Percentiles rank a stretch among this genome's conserved stretches.
phyloP scores from a whole-genome alignment of 2,113 vertebrate species.

The Promerops cafer region DNA sequence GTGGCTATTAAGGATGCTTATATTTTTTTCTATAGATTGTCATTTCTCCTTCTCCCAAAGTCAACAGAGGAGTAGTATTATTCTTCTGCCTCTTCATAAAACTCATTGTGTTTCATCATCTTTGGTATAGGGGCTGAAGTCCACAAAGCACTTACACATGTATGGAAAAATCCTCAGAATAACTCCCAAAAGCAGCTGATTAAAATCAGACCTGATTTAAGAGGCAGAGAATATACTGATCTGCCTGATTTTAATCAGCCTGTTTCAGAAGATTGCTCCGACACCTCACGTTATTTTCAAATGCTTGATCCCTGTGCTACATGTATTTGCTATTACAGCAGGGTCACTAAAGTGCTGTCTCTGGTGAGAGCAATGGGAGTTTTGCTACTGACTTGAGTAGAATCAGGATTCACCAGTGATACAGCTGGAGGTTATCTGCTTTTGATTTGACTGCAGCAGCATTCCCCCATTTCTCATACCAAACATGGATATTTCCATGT shows the following conservation, averaged over 20 bases:
- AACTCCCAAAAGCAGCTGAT: not conserved
- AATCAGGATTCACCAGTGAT: not conserved
- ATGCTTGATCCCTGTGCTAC: not conserved
- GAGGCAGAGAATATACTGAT: not conserved
- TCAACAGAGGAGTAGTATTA: not conserved
- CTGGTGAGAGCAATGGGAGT: not conserved
- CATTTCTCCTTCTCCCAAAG: not conserved
- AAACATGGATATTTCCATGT: not conserved
- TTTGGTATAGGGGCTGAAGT: not conserved
- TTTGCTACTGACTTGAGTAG: not conserved
- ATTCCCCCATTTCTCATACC: not conserved
- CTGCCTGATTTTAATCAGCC: conserved; percentile 14
- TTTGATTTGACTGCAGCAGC: not conserved
- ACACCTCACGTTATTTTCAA: not conserved
- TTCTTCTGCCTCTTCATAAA: not conserved
- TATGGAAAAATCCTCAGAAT: not conserved
- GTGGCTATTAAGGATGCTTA: not conserved
- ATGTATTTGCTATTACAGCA: not conserved
- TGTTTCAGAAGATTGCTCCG: not conserved
- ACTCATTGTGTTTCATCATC: not conserved
- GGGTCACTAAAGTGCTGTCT: not conserved
- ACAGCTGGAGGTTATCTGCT: not conserved
- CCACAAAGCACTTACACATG: accelerated
- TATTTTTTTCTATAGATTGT: not conserved
- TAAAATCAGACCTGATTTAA: conserved; percentile 23